Percentiles rank a stretch among this genome's conserved stretches.
Evolutionary conservation across 2,797 vertebrate genomes (phyloP).

Genomic region (Sebastes dallii): DNA sequence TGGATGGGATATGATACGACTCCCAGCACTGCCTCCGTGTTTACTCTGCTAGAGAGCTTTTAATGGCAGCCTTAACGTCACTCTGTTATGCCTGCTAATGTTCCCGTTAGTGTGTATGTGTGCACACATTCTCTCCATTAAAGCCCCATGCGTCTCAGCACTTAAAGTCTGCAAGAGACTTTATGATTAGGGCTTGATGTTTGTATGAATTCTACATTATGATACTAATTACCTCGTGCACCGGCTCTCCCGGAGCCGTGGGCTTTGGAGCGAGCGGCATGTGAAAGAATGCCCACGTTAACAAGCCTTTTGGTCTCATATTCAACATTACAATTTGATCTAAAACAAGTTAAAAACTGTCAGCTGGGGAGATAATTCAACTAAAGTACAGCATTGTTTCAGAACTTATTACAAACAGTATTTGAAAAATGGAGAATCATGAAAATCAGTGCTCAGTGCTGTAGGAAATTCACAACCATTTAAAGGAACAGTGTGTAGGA

Average conservation of each 20-base stretch:
- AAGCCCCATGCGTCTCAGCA: conserved; percentile 11
- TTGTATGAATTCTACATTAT: conserved; percentile 42
- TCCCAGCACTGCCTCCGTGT: conserved; percentile 9
- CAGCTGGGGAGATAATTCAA: not conserved
- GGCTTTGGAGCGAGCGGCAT: not conserved
- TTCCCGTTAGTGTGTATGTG: not conserved
- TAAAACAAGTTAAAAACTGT: conserved; percentile 11
- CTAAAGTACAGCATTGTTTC: not conserved
- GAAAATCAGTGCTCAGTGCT: not conserved
- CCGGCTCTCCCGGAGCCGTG: conserved; percentile 3
- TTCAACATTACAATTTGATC: not conserved
- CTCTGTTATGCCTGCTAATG: conserved; percentile 28
- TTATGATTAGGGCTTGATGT: conserved; percentile 36
- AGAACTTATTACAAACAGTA: not conserved
- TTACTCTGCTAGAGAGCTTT: conserved; percentile 18
- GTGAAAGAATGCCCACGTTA: not conserved
- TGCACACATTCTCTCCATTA: conserved; percentile 14
- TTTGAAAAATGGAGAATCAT: not conserved
- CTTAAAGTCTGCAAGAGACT: conserved; percentile 16
- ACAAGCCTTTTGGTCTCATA: conserved; percentile 2
- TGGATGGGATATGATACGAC: not conserved
- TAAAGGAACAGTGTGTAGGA: too few species aligned
- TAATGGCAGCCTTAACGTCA: conserved; percentile 18
- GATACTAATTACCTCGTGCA: conserved; percentile 41
- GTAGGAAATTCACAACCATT: not conserved